phyloP scores from a whole-genome alignment of 1,140 invertebrate species.

The Pseudoatta argentina region DNA sequence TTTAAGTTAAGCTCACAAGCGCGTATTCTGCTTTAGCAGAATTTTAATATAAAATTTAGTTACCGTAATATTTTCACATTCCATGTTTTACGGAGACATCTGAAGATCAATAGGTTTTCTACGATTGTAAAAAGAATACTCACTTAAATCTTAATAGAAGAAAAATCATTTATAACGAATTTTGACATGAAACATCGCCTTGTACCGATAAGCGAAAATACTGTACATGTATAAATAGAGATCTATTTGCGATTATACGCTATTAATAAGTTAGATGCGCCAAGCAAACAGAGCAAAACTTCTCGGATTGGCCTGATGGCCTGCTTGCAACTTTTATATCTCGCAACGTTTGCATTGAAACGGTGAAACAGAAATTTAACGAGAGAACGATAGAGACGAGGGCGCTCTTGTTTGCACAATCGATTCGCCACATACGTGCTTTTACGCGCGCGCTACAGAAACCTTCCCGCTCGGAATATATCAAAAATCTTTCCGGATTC shows the following conservation, averaged over 20 bases:
- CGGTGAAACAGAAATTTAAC: slow-evolving; percentile 75
- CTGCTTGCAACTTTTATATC: slow-evolving; percentile 71
- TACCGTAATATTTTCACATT: slow-evolving; percentile 18
- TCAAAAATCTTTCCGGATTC: slow-evolving; percentile 60
- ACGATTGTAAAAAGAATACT: neutral
- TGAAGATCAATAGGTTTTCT: neutral
- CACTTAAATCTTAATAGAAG: neutral
- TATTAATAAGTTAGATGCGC: slow-evolving; percentile 55
- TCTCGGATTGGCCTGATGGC: slow-evolving; percentile 66
- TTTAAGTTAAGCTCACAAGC: neutral
- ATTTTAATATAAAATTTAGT: slow-evolving; percentile 13
- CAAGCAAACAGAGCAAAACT: slow-evolving; percentile 54
- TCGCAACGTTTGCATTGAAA: slow-evolving; percentile 72
- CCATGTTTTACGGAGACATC: neutral
- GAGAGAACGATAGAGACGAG: slow-evolving; percentile 67
- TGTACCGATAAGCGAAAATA: neutral
- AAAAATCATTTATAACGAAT: neutral
- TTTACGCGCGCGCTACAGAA: slow-evolving; percentile 71
- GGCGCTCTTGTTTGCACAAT: slow-evolving; percentile 78
- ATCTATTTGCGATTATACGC: slow-evolving; percentile 35
- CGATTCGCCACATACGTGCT: slow-evolving; percentile 76
- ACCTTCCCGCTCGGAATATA: slow-evolving; percentile 58
- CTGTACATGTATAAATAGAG: neutral
- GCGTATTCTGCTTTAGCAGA: neutral
- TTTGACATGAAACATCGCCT: neutral